A percentile compares a stretch with the other conserved stretches of the same genome.
Evolutionary conservation across 1,140 invertebrate species (phyloP).

Genomic region (Bombus pyrosoma): DNA sequence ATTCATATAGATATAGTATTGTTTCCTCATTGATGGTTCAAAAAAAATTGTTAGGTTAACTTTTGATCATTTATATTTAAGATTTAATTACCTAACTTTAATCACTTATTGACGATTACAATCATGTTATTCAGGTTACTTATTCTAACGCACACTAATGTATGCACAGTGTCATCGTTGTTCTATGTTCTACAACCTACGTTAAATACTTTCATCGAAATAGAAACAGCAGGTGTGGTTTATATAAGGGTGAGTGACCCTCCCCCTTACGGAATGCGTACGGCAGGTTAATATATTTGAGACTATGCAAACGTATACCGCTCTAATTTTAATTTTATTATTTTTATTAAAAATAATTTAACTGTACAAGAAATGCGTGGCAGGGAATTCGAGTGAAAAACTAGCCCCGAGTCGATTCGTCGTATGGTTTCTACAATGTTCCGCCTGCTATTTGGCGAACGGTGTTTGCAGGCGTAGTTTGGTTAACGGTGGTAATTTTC

Average conservation of each 20-base stretch:
- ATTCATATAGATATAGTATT: too few relatives aligned
- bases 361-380: background rate
- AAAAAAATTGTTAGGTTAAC: too few relatives aligned
- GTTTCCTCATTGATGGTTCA: too few relatives aligned
- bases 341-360: too few relatives aligned
- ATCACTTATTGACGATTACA: too few relatives aligned
- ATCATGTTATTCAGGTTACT: too few relatives aligned
- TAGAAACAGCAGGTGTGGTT: background rate
- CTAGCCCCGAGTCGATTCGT: background rate
- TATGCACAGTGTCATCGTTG: too few relatives aligned
- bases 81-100: too few relatives aligned
- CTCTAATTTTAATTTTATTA: conserved; percentile 14
- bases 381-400: background rate
- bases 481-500: background rate
- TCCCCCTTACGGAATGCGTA: background rate
- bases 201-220: background rate
- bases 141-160: too few relatives aligned
- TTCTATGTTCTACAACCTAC: background rate
- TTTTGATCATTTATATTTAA: too few relatives aligned
- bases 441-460: background rate
- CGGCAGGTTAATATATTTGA: background rate
- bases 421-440: background rate
- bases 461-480: background rate
- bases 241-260: background rate
- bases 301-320: background rate